A percentile compares a stretch with the other conserved stretches of the same genome.
These are phyloP conservation scores for Hephaestus fuliginosus DNA, from an alignment of 2,797 vertebrate species.

Conservation along the genomic window DNA sequence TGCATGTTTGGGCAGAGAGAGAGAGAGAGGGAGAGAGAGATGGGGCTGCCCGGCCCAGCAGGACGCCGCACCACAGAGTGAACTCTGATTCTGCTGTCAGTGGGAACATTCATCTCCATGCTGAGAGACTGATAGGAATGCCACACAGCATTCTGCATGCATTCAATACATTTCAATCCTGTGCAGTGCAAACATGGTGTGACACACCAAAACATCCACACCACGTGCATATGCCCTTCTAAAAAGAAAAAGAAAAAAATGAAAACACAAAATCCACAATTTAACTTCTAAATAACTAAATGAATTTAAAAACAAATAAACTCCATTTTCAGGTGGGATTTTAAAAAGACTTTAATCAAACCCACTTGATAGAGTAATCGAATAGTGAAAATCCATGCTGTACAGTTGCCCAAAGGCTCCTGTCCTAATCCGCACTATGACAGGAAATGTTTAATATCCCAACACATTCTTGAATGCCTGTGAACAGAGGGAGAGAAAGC, in stretches of 20 bases:
- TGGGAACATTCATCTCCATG: constrained; percentile 74
- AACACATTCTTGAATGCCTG: constrained; percentile 78
- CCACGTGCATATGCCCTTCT: constrained; percentile 14
- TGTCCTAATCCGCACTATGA: constrained; percentile 81
- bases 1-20: constrained; percentile 35
- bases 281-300: constrained; percentile 38
- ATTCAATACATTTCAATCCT: constrained; percentile 69
- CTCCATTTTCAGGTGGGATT: constrained; percentile 45
- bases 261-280: constrained; percentile 32
- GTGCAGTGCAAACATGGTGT: constrained; percentile 51
- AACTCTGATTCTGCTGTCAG: constrained; percentile 82
- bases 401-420: constrained; percentile 78
- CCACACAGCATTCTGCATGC: constrained; percentile 77
- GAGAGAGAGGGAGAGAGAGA: constrained; percentile 24
- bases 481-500: constrained; percentile 72
- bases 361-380: constrained; percentile 76
- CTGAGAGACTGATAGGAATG: constrained; percentile 82
- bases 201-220: constrained; percentile 53
- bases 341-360: constrained; percentile 57
- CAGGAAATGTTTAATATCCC: constrained; percentile 83
- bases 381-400: constrained; percentile 76
- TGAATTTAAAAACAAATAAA: constrained; percentile 36
- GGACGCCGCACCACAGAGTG: constrained; percentile 74
- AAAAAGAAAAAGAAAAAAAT: neutral
- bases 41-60: constrained; percentile 64